Evolutionary conservation across 2,797 vertebrate species (phyloP).

Genomic region (Gymnocypris eckloni): DNA sequence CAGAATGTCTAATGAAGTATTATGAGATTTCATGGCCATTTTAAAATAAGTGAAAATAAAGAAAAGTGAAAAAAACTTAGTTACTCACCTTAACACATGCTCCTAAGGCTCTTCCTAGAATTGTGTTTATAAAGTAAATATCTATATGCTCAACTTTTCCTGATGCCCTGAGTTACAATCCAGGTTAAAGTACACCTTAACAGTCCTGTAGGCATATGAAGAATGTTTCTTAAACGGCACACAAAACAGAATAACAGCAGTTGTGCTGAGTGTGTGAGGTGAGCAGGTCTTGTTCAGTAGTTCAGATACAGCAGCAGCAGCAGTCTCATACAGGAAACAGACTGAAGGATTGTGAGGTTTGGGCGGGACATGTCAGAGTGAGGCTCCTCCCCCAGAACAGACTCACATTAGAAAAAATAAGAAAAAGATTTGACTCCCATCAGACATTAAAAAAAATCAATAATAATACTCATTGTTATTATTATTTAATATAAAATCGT

Average conservation of each 20-base stretch:
- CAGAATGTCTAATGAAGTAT: neutral
- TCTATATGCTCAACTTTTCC: neutral
- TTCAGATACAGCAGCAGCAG: neutral
- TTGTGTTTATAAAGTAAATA: conserved; percentile 15
- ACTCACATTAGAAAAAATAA: neutral
- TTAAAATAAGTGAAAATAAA: neutral
- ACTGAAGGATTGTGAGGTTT: neutral
- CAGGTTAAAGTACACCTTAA: neutral
- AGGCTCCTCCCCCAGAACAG: conserved; percentile 3
- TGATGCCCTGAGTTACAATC: neutral
- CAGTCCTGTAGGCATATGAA: neutral
- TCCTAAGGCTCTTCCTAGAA: neutral
- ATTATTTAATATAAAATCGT: neutral
- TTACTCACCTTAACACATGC: conserved; percentile 31
- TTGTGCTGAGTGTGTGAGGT: neutral
- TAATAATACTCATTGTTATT: neutral
- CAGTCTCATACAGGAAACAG: neutral
- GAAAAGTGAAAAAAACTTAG: neutral
- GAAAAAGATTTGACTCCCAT: neutral
- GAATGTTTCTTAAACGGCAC: neutral
- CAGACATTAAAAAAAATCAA: neutral
- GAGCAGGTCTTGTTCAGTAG: neutral
- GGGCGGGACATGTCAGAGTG: neutral
- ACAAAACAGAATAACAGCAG: neutral
- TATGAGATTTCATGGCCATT: neutral